Evolutionary conservation across 2,113 vertebrate genomes (phyloP).

Genomic region (Polyodon spathula): DNA sequence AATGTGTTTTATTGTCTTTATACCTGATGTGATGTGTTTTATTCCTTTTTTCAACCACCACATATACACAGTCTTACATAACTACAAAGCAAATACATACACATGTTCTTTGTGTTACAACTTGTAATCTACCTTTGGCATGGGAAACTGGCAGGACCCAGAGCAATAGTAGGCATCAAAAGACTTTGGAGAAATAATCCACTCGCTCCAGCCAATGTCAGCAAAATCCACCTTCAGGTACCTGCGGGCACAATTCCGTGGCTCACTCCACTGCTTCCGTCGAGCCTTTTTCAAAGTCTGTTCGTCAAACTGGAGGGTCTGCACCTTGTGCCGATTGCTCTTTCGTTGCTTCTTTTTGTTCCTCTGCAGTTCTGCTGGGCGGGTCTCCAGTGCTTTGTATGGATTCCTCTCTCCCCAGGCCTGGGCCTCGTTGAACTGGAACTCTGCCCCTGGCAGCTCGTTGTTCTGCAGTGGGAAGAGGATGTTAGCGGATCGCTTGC

Average conservation of each 20-base stretch:
- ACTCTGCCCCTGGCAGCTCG: conserved; percentile 78
- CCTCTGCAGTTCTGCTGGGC: conserved; percentile 57
- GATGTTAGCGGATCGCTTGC: conserved; percentile 57
- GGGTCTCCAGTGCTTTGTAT: conserved; percentile 65
- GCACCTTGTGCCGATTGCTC: conserved; percentile 64
- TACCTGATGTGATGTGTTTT: too few species aligned
- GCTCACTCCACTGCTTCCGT: conserved; percentile 88
- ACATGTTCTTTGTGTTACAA: too few species aligned
- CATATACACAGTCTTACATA: too few species aligned
- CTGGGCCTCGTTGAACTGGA: conserved; percentile 55
- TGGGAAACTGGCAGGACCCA: conserved; percentile 93
- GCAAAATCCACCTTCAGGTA: conserved; percentile 96
- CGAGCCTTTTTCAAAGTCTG: conserved; percentile 84
- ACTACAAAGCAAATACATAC: too few species aligned
- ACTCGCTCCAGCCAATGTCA: conserved; percentile 95
- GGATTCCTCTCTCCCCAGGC: conserved; percentile 67
- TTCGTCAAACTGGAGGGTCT: conserved; percentile 84
- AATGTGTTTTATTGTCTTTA: too few species aligned
- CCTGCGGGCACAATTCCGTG: conserved; percentile 72
- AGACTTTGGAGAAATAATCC: conserved; percentile 96
- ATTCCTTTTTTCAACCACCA: too few species aligned
- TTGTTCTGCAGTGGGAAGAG: conserved; percentile 84
- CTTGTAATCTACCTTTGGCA: conserved; percentile 76
- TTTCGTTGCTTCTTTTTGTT: conserved; percentile 76
- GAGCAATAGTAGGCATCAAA: conserved; percentile 94